Percentiles rank a stretch among this genome's conserved stretches.
Evolutionary conservation across 2,113 vertebrate species (phyloP).

Genomic region (Pagrus major): DNA sequence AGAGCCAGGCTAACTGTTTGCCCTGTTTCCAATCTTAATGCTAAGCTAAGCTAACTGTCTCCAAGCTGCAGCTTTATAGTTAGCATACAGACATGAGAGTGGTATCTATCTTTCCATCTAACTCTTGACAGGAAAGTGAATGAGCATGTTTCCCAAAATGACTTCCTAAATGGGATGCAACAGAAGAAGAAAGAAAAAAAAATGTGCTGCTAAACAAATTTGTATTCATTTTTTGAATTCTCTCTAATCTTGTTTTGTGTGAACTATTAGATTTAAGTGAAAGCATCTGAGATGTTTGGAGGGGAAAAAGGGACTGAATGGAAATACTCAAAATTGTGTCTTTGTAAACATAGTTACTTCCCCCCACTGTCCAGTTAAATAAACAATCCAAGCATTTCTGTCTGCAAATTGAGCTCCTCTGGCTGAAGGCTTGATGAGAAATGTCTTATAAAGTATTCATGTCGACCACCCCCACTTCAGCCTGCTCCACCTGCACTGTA

Average conservation of each 20-base stretch:
- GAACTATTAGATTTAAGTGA: no score
- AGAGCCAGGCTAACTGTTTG: not conserved
- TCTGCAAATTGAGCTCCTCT: not conserved
- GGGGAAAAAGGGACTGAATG: no score
- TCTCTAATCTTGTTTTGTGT: no score
- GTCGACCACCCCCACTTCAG: not conserved
- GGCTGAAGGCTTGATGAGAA: conserved; percentile 19
- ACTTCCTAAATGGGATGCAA: not conserved
- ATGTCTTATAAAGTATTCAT: conserved; percentile 44
- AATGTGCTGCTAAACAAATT: no score
- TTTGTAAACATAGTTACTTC: no score
- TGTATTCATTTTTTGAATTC: no score
- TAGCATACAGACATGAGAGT: not conserved
- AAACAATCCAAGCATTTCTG: not conserved
- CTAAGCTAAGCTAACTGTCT: not conserved
- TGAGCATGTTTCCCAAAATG: not conserved
- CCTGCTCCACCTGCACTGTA: not conserved
- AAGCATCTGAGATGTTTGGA: no score
- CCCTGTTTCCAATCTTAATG: not conserved
- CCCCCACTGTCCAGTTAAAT: not conserved
- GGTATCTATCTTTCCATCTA: not conserved
- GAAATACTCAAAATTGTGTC: no score
- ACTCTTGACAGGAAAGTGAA: not conserved
- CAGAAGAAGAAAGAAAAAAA: no score
- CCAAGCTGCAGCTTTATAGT: not conserved